A percentile compares a stretch with the other conserved stretches of the same genome.
Evolutionary conservation across 2,888 invertebrate species (phyloP).

Genomic region (Perizoma affinitatum): DNA sequence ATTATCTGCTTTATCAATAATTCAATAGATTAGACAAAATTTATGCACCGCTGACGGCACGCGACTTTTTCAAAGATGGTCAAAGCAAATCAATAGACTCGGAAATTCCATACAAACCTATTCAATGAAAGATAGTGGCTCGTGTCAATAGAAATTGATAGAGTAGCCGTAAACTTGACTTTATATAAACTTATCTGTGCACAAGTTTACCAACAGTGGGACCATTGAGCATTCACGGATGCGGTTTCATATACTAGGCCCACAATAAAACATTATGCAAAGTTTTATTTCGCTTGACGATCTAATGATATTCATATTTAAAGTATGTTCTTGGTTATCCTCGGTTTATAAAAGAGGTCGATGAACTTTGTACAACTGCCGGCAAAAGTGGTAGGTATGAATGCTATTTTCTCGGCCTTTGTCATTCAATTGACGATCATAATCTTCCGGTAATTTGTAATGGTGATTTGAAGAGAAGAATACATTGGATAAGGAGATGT

Average conservation of each 20-base stretch:
- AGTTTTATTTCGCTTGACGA: slow-evolving; percentile 66
- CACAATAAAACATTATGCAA: slow-evolving; percentile 71
- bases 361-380: slow-evolving; percentile 64
- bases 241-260: slow-evolving; percentile 44
- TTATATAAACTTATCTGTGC: slow-evolving; percentile 58
- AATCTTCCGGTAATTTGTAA: slow-evolving; percentile 26
- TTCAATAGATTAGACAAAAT: slow-evolving; percentile 35
- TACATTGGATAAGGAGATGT: slow-evolving; percentile 6
- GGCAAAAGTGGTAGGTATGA: slow-evolving; percentile 54
- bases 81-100: slow-evolving; percentile 28
- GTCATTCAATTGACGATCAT: slow-evolving; percentile 41
- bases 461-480: slow-evolving; percentile 23
- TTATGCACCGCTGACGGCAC: slow-evolving; percentile 38
- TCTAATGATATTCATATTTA: slow-evolving; percentile 56
- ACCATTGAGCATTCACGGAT: slow-evolving; percentile 39
- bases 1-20: slow-evolving; percentile 15
- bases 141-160: slow-evolving; percentile 39
- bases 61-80: slow-evolving; percentile 21
- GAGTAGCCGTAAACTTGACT: slow-evolving; percentile 42
- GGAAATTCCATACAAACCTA: slow-evolving; percentile 11
- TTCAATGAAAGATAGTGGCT: slow-evolving; percentile 17
- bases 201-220: slow-evolving; percentile 42
- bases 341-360: slow-evolving; percentile 64
- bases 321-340: slow-evolving; percentile 45
- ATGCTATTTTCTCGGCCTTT: slow-evolving; percentile 42